Percentiles rank a stretch among this genome's conserved stretches.
phyloP scores from a whole-genome alignment of 2,797 vertebrate genomes.

The Dicrostonyx torquatus region DNA sequence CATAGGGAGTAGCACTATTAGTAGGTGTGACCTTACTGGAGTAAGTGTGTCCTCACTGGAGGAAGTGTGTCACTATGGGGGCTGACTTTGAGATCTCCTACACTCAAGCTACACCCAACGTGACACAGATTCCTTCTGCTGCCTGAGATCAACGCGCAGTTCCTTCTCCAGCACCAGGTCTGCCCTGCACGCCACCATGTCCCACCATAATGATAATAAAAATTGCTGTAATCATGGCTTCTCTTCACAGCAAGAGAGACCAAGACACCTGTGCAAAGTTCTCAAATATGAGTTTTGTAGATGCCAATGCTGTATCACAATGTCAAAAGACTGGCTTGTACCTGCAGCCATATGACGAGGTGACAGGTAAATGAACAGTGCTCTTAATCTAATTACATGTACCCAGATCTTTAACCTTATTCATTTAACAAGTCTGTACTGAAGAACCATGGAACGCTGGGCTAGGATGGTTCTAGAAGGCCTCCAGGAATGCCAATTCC shows the following conservation, averaged over 20 bases:
- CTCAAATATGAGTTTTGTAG: too few relatives aligned
- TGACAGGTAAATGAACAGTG: background rate
- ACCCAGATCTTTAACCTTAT: background rate
- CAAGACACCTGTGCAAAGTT: background rate
- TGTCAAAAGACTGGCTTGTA: background rate
- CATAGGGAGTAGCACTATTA: background rate
- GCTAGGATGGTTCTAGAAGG: background rate
- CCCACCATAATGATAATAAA: background rate
- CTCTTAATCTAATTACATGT: background rate
- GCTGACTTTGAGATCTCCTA: background rate
- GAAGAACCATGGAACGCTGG: fast-evolving
- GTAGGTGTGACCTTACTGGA: background rate
- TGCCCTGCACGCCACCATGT: background rate
- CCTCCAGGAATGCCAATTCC: background rate
- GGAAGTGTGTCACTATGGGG: background rate
- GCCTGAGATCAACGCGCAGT: background rate
- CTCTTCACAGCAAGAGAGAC: background rate
- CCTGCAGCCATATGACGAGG: background rate
- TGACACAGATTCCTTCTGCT: background rate
- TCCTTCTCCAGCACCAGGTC: background rate
- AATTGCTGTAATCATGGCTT: background rate
- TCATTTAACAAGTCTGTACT: too few relatives aligned
- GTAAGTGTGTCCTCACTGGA: background rate
- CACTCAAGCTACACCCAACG: background rate
- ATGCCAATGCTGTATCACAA: too few relatives aligned